Percentiles rank a stretch among this genome's conserved stretches.
These are phyloP conservation scores for Melieria picta DNA, from an alignment of 2,888 invertebrate species.

Conservation along the genomic window DNA sequence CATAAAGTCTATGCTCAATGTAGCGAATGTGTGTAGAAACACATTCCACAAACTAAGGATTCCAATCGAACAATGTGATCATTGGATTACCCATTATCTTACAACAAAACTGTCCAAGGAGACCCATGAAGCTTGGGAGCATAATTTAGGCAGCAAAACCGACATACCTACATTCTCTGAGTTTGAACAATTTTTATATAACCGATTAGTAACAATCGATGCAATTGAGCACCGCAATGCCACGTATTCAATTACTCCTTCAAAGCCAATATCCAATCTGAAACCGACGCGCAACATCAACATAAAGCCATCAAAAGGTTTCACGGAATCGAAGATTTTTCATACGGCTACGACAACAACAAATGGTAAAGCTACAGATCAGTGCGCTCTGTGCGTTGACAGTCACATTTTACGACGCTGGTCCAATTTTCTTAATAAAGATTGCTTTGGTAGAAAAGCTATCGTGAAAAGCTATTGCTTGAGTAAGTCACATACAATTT, in stretches of 20 bases:
- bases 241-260: not conserved
- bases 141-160: not conserved
- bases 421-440: not conserved
- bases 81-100: conserved; percentile 14
- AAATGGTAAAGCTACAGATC: too few relatives aligned
- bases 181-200: not conserved
- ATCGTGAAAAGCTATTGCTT: not conserved
- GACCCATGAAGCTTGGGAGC: conserved; percentile 1
- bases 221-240: conserved; percentile 15
- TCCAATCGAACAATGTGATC: conserved; percentile 1
- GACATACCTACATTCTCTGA: conserved; percentile 7
- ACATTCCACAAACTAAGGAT: conserved; percentile 3
- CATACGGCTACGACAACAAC: too few relatives aligned
- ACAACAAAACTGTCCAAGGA: not conserved
- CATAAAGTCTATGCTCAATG: conserved; percentile 14
- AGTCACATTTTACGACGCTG: conserved; percentile 6
- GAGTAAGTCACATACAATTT: conserved; percentile 2
- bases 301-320: not conserved
- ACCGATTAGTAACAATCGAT: conserved; percentile 6
- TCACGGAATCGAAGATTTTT: not conserved
- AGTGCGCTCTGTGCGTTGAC: not conserved
- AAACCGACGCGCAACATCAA: too few relatives aligned
- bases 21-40: conserved; percentile 1
- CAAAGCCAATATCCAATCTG: not conserved
- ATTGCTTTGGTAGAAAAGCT: not conserved